Base-by-base conservation (phyloP, 1,140 invertebrate genomes). In the Atopsyche davidsoni region DNA sequence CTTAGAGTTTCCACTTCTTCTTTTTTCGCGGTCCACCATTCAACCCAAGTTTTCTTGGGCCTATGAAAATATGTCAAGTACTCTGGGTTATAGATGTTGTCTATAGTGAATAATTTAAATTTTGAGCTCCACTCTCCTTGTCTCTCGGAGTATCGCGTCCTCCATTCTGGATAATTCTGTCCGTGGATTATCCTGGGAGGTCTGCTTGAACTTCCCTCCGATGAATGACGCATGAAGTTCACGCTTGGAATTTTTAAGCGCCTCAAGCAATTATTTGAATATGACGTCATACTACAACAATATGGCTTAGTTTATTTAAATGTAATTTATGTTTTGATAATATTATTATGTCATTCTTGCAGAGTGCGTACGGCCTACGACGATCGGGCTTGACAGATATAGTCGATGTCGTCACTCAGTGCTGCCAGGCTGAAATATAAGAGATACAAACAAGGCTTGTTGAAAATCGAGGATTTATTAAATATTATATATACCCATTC, bases 21-120 rank as follows among this genome's bases (percentile, higher is more conserved):
- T 60, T 68, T 70, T 63, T 69, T 67, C 0, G 62, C 44, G 14
- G 4, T 41, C 64, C 64, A 70, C 70, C 68, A 70, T 22, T 60
- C 40, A n/a, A n/a, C 7, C n/a, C n/a, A 28, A 28, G 13, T 28
- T 28, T 28, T 13, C 25, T 28, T 28, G 11, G 13, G 31, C 11
- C 31, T 21, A 34, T 32, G 16, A 11, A 18, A 18, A 21, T n/a
- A 34, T 4, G 23, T n/a, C n/a, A 46, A 46, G 3, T 46, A n/a
- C 3, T 28, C 44, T 1, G 28, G 4, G 9, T 1, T 19, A 16
- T 32, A 18, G 2, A 2, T 1, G 7, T 6, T 22, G 9, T 21
- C 14, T 23, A 17, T 13, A 2, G 18, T 57, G 22, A 70, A 70
- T 28, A 68, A 46, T 2, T 64, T 64, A 13, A 72, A 48, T 59